Evolutionary conservation across 2,797 vertebrate genomes (phyloP).

Genomic region (Oryzias sinensis): DNA sequence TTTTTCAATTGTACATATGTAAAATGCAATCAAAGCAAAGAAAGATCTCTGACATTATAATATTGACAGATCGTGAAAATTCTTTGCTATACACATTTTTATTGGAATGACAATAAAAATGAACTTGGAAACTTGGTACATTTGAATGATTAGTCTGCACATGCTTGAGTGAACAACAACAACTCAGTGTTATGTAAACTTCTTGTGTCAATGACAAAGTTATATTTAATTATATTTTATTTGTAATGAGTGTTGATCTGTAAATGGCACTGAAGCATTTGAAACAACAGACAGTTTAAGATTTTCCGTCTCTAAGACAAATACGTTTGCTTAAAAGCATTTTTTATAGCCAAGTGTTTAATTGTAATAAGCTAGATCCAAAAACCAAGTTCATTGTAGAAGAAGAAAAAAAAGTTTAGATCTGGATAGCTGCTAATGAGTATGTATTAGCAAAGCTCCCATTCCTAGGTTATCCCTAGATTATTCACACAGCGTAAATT

Average conservation of each 20-base stretch:
- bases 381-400: too few relatives aligned
- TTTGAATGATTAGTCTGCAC: conserved; percentile 45
- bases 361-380: too few relatives aligned
- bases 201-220: conserved; percentile 21
- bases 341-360: too few relatives aligned
- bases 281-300: too few relatives aligned
- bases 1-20: conserved; percentile 13
- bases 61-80: conserved; percentile 51
- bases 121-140: conserved; percentile 29
- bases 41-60: conserved; percentile 57
- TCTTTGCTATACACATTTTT: conserved; percentile 40
- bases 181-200: conserved; percentile 34
- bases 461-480: too few relatives aligned
- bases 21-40: conserved; percentile 52
- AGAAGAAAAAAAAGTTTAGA: too few relatives aligned
- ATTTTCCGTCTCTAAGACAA: too few relatives aligned
- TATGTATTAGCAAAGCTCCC: too few relatives aligned
- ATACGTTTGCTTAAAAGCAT: too few relatives aligned
- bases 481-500: too few relatives aligned
- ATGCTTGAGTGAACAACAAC: conserved; percentile 24
- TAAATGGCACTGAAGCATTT: background rate
- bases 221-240: conserved; percentile 11
- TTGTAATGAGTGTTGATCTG: conserved; percentile 2
- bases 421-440: too few relatives aligned
- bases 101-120: conserved; percentile 54